Evolutionary conservation across 2,797 vertebrate genomes (phyloP), one percentile per base, ranked within the genome.

Genomic region (Champsocephalus gunnari): DNA sequence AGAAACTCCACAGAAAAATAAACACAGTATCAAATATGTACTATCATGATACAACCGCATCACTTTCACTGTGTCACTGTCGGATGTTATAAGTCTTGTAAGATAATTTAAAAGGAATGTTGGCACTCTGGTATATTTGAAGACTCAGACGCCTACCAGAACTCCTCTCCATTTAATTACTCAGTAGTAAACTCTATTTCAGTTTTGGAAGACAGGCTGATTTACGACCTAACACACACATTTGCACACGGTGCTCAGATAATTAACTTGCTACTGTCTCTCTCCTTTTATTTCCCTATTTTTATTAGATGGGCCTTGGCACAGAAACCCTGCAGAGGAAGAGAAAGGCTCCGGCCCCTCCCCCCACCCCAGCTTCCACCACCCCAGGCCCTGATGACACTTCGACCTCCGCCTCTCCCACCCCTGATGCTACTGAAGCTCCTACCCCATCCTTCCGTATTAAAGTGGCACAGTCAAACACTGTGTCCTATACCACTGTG

Each of bases 251-350:
- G 64, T 75, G 71, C 81, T 87, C 41, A 51, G 51, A 19, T 75
- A 60, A 84, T 89, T 85, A 74, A 86, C 68, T 73, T 83, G 79
- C 34, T 78, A 34, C 56, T 77, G 19, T 82, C 53, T 67, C 47
- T 74, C 43, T 76, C 12, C 24, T 53, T 82, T 66, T 82, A 59
- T 65, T 70, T 77, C 9, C 17, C 47, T 65, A 58, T 79, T 78
- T 70, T 43, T 61, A 60, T 69, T 71, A 99, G 98, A 71, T 94
- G 75, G 92, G 89, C 14, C 90, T 91, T 54, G 92, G 91, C 79
- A 96, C 95, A 55, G 92, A 94, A 80, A 91, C 94, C 77, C 96
- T 95, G 86, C 95, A 96, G 77, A 98, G 96, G 88, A 99, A 99
- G 92, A 94, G 97, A 43, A 97, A 95, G 84, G 98, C 98, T 6